Percentiles rank a stretch among this genome's conserved stretches.
Conservation (phyloP, 2,113 vertebrate species). For the Brienomyrus longianalis region DNA sequence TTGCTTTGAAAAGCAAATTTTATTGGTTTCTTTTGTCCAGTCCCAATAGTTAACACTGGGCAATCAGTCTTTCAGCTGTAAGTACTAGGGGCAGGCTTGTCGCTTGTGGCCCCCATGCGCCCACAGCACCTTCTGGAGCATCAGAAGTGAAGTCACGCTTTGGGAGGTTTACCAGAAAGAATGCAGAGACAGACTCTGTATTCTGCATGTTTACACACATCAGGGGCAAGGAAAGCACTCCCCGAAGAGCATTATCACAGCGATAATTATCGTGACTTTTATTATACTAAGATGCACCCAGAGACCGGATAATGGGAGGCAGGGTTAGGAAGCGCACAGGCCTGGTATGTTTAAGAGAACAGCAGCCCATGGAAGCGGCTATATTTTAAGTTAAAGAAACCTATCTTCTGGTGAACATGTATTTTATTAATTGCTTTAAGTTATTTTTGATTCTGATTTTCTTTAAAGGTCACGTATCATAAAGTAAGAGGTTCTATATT, state of each 20-base stretch:
- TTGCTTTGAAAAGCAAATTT: neutral
- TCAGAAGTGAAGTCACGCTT: neutral
- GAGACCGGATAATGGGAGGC: neutral
- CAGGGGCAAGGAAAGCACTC: neutral
- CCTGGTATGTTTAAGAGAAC: neutral
- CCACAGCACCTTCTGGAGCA: neutral
- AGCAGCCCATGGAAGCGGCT: neutral
- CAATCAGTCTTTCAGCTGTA: conserved; percentile 34
- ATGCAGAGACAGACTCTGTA: neutral
- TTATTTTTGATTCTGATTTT: neutral
- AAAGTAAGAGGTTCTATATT: neutral
- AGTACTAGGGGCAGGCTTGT: conserved; percentile 10
- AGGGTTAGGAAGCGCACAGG: neutral
- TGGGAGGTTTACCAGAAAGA: neutral
- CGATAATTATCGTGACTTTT: neutral
- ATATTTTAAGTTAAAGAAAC: neutral
- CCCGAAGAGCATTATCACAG: neutral
- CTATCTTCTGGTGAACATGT: neutral
- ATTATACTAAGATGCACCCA: neutral
- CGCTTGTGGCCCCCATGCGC: neutral
- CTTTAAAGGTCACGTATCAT: neutral
- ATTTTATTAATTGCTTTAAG: neutral
- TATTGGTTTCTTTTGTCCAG: neutral
- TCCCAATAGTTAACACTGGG: neutral
- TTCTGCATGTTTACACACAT: neutral